Evolutionary conservation across 1,140 invertebrate genomes (phyloP), one percentile per base, ranked within the genome.

Genomic region (Pemphigus obesinymphae): DNA sequence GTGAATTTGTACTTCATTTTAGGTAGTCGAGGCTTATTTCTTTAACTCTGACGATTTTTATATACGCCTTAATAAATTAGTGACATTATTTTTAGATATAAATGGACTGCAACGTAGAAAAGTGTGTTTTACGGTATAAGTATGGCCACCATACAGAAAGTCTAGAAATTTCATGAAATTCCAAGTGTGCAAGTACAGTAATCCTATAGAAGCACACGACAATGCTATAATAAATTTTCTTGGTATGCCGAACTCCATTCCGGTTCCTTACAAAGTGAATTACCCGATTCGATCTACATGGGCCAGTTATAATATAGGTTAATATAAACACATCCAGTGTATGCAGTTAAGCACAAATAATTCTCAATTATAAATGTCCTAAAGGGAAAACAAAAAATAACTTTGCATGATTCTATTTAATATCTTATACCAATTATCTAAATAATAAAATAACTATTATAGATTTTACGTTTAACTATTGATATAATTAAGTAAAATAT

Each of bases 261-360:
- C 95, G 0, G 92, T 95, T 84, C 88, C 91, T 75, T 87, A 87
- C 48, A 93, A 96, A 90, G 89, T 85, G 4, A 40, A 83, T 17
- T 48, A 83, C 96, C 10, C 86, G 86, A 92, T 97, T 78, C 98
- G 96, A 95, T 96, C 95, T 0, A 98, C 96, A 0, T 97, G 96
- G 96, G 93, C 92, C 0, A 90, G 92, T 84, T 96, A 92, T 85
- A 92, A n/a, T n/a, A n/a, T n/a, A 93, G 37, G 87, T 86, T 40
- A 87, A 90, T 40, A 92, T 98, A 1, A 91, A 91, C 84, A 91
- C 94, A 66, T 83, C 85, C 0, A 89, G 90, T 23, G 89, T 96
- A 0, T 83, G 91, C 3, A 85, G 92, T 10, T 97, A 93, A 85
- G 94, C 92, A 0, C 82, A 91, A 48, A 88, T 93, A 84, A 96